Evolutionary conservation across 2,113 vertebrate species (phyloP), one percentile per base, ranked within the genome.

Genomic region (Laticauda laticaudata): DNA sequence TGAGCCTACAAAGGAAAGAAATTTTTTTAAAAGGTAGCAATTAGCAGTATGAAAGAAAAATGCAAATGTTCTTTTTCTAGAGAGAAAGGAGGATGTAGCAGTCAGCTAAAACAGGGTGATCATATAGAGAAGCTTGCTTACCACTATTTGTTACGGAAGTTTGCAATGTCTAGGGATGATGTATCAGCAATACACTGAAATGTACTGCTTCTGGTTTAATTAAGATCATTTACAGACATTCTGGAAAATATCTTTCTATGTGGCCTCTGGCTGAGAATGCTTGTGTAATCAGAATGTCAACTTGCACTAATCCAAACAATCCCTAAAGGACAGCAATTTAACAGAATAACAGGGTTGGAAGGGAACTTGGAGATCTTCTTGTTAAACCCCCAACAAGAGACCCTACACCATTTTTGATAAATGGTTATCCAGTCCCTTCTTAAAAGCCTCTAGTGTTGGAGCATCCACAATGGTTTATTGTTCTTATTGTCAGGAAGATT

Each of bases 11-110:
- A 4, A 34, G 15, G n/a, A 81, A 81, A 81, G 6, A 1, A 20
- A 39, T 9, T 9, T 9, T 51, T 8, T 24, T 64, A 34, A 87
- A 59, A 64, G 21, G 29, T 29, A 75, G 86, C 48, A 75, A 81
- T 75, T 81, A 56, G 51, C 45, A 18, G 24, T 53, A 56, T 92
- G 61, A 92, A 92, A 88, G 91, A 88, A 87, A 91, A 81, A 92
- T 92, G 86, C 34, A 89, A 75, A 75, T 92, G 21, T 48, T 39
- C 64, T 85, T 89, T 48, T 81, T 57, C 39, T 12, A 89, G 53
- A 57, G 14, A 9, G 9, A 15, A 39, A 29, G 1, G 39, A 61
- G 21, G 11, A 69, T 11, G 48, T 43, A 92, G 23, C 51, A 88
- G 29, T 92, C 55, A 64, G 85, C 55, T 61, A 92, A 92, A 92